Evolutionary conservation across 1,140 invertebrate genomes (phyloP).

Genomic region (Eriocheir sinensis): DNA sequence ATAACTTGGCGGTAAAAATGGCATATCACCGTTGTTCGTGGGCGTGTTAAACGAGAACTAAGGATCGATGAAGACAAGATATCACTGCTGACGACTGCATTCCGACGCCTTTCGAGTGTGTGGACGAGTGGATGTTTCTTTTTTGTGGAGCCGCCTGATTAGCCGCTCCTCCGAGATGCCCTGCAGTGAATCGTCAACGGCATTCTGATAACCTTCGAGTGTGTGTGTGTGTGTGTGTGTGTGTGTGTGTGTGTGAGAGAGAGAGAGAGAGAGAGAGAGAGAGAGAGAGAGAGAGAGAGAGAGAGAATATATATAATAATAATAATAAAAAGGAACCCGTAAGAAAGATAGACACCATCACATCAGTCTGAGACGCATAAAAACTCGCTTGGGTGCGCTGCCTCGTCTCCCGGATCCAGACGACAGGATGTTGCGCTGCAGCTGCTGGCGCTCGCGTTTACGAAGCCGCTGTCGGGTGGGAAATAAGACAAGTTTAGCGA

Average conservation of each 20-base stretch:
- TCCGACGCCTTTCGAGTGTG: no score
- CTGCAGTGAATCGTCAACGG: no score
- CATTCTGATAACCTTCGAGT: no score
- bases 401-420: slow-evolving; percentile 10
- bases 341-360: not conserved
- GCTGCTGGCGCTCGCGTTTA: not conserved
- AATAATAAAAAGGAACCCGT: not conserved
- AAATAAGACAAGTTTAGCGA: slow-evolving; percentile 15
- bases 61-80: no score
- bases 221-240: not conserved
- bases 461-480: not conserved
- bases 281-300: not conserved
- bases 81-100: no score
- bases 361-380: not conserved
- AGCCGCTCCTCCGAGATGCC: no score
- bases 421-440: not conserved
- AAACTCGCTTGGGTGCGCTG: not conserved
- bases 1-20: no score
- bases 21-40: no score
- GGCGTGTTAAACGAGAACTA: no score
- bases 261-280: not conserved
- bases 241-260: not conserved
- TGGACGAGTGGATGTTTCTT: no score
- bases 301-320: not conserved
- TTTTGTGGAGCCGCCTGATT: no score